Percentiles rank a stretch among this genome's conserved stretches.
Evolutionary conservation across 2,888 invertebrate genomes (phyloP).

Genomic region (Andrena praecox): DNA sequence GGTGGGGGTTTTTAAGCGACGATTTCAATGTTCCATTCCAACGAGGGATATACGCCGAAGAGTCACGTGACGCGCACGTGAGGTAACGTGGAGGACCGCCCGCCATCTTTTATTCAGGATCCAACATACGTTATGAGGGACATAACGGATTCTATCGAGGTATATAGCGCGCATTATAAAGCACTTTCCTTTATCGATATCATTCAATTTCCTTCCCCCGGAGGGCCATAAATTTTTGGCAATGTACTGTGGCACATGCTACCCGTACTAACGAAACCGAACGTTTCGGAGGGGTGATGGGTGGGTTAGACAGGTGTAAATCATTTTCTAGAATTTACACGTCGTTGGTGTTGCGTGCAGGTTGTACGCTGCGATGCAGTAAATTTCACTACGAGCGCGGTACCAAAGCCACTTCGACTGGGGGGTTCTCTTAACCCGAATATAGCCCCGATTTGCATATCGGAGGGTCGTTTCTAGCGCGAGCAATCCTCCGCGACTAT

Average conservation of each 20-base stretch:
- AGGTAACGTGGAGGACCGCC: neutral
- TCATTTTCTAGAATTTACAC: constrained; percentile 47
- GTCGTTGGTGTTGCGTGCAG: constrained; percentile 23
- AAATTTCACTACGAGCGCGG: constrained; percentile 52
- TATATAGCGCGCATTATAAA: constrained; percentile 21
- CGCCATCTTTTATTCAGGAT: constrained; percentile 23
- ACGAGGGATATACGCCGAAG: neutral
- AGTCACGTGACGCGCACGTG: constrained; percentile 20
- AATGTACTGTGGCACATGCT: neutral
- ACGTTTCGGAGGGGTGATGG: neutral
- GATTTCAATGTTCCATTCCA: neutral
- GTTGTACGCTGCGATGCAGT: constrained; percentile 38
- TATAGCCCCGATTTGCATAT: constrained; percentile 67
- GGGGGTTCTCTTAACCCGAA: constrained; percentile 67
- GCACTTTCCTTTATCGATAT: neutral
- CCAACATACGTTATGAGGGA: neutral
- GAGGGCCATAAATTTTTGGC: neutral
- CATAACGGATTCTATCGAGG: neutral
- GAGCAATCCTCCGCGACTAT: constrained; percentile 33
- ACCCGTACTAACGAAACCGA: neutral
- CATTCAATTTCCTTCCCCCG: neutral
- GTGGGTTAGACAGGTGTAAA: constrained; percentile 38
- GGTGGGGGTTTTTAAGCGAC: neutral
- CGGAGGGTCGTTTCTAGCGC: constrained; percentile 38
- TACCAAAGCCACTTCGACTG: constrained; percentile 35